Conservation (phyloP, 37 sponge, comb jelly and placozoan species). For the Spongilla lacustris region DNA sequence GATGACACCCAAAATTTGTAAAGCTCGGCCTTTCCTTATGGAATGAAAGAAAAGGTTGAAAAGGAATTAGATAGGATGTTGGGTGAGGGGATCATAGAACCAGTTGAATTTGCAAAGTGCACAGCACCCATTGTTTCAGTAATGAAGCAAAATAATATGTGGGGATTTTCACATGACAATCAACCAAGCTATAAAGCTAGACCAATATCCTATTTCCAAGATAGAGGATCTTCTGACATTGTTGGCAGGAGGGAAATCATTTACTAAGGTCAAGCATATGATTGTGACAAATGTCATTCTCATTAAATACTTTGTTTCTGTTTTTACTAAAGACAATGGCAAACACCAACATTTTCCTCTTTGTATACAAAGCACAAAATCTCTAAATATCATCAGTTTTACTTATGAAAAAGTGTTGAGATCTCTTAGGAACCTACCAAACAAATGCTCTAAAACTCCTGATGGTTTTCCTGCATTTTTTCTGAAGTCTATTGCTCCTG, state of each 20-base stretch:
- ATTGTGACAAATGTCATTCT: too few relatives aligned
- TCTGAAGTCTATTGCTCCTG: too few relatives aligned
- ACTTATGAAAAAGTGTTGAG: too few relatives aligned
- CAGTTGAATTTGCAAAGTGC: constrained; percentile 8
- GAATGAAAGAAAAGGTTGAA: neutral
- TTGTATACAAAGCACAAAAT: too few relatives aligned
- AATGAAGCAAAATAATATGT: constrained; percentile 13
- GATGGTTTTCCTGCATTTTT: too few relatives aligned
- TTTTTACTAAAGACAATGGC: too few relatives aligned
- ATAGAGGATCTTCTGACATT: constrained; percentile 13
- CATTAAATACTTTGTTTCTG: too few relatives aligned
- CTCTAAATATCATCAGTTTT: too few relatives aligned
- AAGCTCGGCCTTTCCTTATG: constrained; percentile 20
- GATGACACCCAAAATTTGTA: neutral
- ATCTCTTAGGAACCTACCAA: too few relatives aligned
- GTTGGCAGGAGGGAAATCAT: neutral
- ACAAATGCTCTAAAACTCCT: too few relatives aligned
- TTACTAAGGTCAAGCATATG: too few relatives aligned
- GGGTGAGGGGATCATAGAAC: constrained; percentile 10
- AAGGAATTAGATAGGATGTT: constrained; percentile 9
- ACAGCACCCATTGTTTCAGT: constrained; percentile 34
- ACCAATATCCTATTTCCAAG: constrained; percentile 24
- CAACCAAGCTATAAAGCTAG: constrained; percentile 8
- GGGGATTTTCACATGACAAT: constrained; percentile 13
- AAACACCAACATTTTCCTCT: too few relatives aligned